phyloP scores from a whole-genome alignment of 1,140 invertebrate genomes.

The Rhynchophorus ferrugineus region DNA sequence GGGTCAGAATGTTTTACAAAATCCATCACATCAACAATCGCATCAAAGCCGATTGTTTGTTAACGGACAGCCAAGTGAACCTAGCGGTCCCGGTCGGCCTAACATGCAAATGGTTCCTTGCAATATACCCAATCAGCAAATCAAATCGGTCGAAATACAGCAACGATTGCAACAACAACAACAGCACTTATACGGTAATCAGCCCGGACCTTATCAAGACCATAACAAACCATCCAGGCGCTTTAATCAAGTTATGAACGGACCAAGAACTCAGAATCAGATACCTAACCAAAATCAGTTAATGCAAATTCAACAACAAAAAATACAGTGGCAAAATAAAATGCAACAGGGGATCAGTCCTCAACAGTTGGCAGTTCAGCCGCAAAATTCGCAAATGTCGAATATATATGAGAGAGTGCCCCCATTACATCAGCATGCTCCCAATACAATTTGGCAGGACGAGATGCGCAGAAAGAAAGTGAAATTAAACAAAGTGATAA shows the following conservation, averaged over 20 bases:
- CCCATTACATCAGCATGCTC: slow-evolving; percentile 60
- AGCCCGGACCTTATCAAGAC: slow-evolving; percentile 36
- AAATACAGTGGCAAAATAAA: slow-evolving; percentile 19
- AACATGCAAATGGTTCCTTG: slow-evolving; percentile 33
- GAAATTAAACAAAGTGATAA: slow-evolving; percentile 47
- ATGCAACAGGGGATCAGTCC: slow-evolving; percentile 15
- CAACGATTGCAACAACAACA: slow-evolving; percentile 38
- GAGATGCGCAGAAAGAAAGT: slow-evolving; percentile 57
- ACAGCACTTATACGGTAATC: slow-evolving; percentile 37
- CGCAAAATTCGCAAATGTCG: slow-evolving; percentile 20
- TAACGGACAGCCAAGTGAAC: slow-evolving; percentile 36
- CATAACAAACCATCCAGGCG: slow-evolving; percentile 45
- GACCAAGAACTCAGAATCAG: slow-evolving; percentile 18
- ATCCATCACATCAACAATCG: slow-evolving; percentile 12
- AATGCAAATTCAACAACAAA: slow-evolving; percentile 19
- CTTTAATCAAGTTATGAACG: slow-evolving; percentile 28
- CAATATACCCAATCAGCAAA: slow-evolving; percentile 30
- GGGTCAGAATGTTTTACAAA: slow-evolving; percentile 26
- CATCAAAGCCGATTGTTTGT: slow-evolving; percentile 33
- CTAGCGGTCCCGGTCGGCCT: slow-evolving; percentile 37
- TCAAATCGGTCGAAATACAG: slow-evolving; percentile 33
- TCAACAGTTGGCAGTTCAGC: slow-evolving; percentile 14
- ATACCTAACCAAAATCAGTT: slow-evolving; percentile 27
- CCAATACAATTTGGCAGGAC: slow-evolving; percentile 53
- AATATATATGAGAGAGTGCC: slow-evolving; percentile 58